These are phyloP conservation scores for Myripristis jacobus DNA, from an alignment of 2,797 vertebrate species.

Conservation along the genomic window DNA sequence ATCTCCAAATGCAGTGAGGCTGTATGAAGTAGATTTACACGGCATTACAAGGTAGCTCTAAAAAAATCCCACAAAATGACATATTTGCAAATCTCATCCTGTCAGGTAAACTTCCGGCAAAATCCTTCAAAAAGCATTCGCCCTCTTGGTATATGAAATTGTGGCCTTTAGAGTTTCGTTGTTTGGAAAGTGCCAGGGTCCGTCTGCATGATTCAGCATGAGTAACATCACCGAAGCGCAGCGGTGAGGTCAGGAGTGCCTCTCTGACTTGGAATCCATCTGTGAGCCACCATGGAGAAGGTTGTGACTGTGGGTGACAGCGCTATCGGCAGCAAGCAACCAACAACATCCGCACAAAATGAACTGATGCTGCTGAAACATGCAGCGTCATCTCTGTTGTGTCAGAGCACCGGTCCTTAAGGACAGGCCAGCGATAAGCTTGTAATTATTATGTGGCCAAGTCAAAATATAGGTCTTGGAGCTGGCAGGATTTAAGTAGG, in stretches of 20 bases:
- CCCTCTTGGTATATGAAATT: constrained; percentile 22
- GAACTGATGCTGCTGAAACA: constrained; percentile 71
- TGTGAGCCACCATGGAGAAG: constrained; percentile 68
- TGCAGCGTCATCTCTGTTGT: constrained; percentile 72
- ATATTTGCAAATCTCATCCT: too few species aligned
- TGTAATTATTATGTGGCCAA: constrained; percentile 55
- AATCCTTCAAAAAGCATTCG: constrained; percentile 4
- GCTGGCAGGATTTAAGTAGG: constrained; percentile 25
- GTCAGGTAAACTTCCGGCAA: not conserved
- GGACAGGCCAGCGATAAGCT: constrained; percentile 51
- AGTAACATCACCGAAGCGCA: constrained; percentile 59
- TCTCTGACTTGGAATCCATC: constrained; percentile 54
- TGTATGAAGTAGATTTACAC: not conserved
- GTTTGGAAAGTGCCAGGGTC: constrained; percentile 52
- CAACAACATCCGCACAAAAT: constrained; percentile 3
- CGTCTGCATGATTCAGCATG: constrained; percentile 59
- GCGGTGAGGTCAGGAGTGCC: constrained; percentile 62
- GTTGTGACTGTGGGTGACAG: constrained; percentile 75
- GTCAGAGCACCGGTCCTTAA: constrained; percentile 65
- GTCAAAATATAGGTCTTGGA: constrained; percentile 49
- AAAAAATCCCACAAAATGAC: too few species aligned
- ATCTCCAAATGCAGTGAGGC: constrained; percentile 9
- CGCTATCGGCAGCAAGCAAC: constrained; percentile 55
- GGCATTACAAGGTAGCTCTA: not conserved
- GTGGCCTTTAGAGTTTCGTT: constrained; percentile 34